Evolutionary conservation across 2,888 invertebrate genomes (phyloP).

Genomic region (Aricia artaxerxes): DNA sequence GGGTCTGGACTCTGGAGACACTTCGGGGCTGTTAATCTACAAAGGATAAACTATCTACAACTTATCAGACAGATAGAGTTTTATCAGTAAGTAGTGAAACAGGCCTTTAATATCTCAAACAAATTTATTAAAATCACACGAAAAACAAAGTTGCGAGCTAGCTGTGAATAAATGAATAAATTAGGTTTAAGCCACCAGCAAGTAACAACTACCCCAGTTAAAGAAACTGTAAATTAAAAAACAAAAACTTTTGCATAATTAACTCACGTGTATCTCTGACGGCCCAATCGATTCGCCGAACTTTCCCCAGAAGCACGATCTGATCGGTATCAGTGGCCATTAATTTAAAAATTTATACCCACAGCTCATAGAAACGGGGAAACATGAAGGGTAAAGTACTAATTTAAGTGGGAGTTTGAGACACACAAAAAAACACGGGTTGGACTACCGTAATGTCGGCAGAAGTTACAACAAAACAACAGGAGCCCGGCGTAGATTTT

Average conservation of each 20-base stretch:
- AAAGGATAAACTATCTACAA: too few relatives aligned
- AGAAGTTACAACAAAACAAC: neutral
- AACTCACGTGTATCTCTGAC: constrained; percentile 52
- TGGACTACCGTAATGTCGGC: neutral
- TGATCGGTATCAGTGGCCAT: constrained; percentile 56
- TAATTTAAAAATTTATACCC: constrained; percentile 47
- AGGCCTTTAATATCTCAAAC: too few relatives aligned
- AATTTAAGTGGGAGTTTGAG: neutral
- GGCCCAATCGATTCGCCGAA: constrained; percentile 73
- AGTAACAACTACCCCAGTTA: neutral
- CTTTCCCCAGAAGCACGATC: constrained; percentile 70
- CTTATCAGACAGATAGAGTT: too few relatives aligned
- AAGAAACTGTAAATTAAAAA: constrained; percentile 7
- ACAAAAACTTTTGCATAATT: neutral
- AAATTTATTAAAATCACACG: neutral
- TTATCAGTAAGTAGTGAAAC: too few relatives aligned
- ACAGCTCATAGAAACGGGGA: constrained; percentile 37
- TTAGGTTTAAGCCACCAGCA: neutral
- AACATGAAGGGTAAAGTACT: neutral
- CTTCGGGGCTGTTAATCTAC: too few relatives aligned
- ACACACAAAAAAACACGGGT: neutral
- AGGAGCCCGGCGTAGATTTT: neutral
- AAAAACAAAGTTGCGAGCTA: neutral
- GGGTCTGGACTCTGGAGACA: too few relatives aligned
- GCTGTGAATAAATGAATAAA: neutral